A percentile compares a stretch with the other conserved stretches of the same genome.
phyloP scores from a whole-genome alignment of 2,888 invertebrate species.

The Chydorus sphaericus region DNA sequence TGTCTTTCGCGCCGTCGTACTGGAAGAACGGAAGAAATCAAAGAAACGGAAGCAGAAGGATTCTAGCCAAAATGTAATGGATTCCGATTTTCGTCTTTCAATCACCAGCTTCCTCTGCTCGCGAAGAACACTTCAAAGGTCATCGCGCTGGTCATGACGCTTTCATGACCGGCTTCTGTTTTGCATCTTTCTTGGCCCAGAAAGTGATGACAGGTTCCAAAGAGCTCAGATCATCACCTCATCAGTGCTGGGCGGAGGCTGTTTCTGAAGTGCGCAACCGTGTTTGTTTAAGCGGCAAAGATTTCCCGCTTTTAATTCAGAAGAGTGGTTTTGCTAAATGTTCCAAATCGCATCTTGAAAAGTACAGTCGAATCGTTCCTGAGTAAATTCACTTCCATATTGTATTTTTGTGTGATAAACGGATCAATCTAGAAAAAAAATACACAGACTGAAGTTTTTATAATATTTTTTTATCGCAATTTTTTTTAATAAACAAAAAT shows the following conservation, averaged over 20 bases:
- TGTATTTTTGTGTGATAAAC: no score
- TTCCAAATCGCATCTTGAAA: slow-evolving; percentile 6
- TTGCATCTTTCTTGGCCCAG: slow-evolving; percentile 10
- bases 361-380: background rate
- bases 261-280: slow-evolving; percentile 3
- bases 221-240: no score
- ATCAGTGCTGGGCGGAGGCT: background rate
- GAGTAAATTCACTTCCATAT: no score
- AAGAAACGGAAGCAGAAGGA: slow-evolving; percentile 11
- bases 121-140: slow-evolving; percentile 5
- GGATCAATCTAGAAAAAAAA: no score
- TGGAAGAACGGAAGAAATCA: slow-evolving; percentile 1
- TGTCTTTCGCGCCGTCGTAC: slow-evolving; percentile 1
- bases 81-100: background rate
- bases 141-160: slow-evolving; percentile 16
- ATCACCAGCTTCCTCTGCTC: background rate
- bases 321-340: slow-evolving; percentile 11
- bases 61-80: background rate
- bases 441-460: no score
- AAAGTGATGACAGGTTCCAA: background rate
- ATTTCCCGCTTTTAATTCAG: slow-evolving; percentile 12
- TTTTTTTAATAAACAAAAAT: no score
- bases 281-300: slow-evolving; percentile 11
- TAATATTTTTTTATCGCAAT: no score
- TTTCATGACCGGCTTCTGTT: slow-evolving; percentile 14